Base-by-base conservation (phyloP, 1,140 invertebrate genomes). In the Babylonia areolata region DNA sequence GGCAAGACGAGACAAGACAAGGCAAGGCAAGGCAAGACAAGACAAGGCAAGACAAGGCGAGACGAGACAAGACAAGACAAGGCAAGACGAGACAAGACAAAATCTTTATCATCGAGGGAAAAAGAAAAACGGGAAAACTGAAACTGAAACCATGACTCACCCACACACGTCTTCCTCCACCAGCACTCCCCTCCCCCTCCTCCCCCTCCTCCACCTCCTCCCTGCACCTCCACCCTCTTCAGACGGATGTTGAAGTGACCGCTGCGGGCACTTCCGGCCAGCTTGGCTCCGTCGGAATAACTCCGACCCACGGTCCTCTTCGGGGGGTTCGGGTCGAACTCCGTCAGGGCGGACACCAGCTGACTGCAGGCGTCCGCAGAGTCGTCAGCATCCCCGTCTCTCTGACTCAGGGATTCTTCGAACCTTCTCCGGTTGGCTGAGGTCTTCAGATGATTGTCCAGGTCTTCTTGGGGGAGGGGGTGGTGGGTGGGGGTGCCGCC, bases 321-420 rank as follows among this genome's bases (percentile, higher is more conserved):
- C 37, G 64, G 37, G 37, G 82, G 64, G 23, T 31, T n/a, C 0
- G 82, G 82, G 6, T 73, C 35, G 15, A 84, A 40, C 82, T 84
- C 82, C 23, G 82, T 84, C 64, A 84, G 40, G 1, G 82, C 82
- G 17, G 82, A 84, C 12, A 84, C 82, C 31, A 84, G 82, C 82
- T 84, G 82, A 40, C 82, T 84, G 69, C 69, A 84, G 23, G 64
- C 23, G n/a, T 84, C 82, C 33, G 6, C 81, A 31, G 54, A 69
- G 73, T 85, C 84, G 46, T 85, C 84, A 15, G 73, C 77, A n/a
- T 85, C 77, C 31, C 39, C 28, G 46, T 78, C 84, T 28, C 42
- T 31, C 11, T 58, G 84, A 20, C 20, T 54, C 37, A 85, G 28
- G 11, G 28, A 37, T 17, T 79, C 71, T 37, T 79, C 84, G 33